phyloP scores from a whole-genome alignment of 2,113 vertebrate species.

The Dicrurus megarhynchus region DNA sequence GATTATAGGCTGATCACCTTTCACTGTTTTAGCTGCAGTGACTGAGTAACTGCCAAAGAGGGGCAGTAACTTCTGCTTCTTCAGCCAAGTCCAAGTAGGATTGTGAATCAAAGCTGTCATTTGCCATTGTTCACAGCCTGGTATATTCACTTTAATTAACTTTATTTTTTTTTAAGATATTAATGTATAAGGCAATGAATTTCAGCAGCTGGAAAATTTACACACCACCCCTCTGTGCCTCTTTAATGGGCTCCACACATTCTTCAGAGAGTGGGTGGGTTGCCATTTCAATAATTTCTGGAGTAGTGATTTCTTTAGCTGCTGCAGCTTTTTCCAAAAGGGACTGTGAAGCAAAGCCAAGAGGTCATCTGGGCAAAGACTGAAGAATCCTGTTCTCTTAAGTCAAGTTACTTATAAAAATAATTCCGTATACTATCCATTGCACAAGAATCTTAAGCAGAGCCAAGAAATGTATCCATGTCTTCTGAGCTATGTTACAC shows the following conservation, averaged over 20 bases:
- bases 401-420: not conserved
- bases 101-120: not conserved
- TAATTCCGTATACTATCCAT: not conserved
- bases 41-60: not conserved
- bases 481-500: not conserved
- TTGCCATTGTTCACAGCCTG: not conserved
- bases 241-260: not conserved
- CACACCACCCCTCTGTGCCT: not conserved
- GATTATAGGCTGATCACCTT: not conserved
- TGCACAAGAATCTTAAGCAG: not conserved
- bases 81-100: not conserved
- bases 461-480: not conserved
- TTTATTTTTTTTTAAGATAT: not conserved
- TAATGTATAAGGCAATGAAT: not conserved
- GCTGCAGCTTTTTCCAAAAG: not conserved
- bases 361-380: not conserved
- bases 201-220: not conserved
- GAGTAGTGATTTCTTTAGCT: not conserved
- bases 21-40: not conserved
- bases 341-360: not conserved
- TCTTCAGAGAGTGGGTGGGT: not conserved
- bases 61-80: not conserved
- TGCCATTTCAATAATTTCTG: constrained; percentile 12
- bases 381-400: not conserved
- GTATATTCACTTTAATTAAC: not conserved